Percentiles rank a stretch among this genome's conserved stretches.
phyloP scores from a whole-genome alignment of 2,888 invertebrate genomes.

The Drosophila mulleri region DNA sequence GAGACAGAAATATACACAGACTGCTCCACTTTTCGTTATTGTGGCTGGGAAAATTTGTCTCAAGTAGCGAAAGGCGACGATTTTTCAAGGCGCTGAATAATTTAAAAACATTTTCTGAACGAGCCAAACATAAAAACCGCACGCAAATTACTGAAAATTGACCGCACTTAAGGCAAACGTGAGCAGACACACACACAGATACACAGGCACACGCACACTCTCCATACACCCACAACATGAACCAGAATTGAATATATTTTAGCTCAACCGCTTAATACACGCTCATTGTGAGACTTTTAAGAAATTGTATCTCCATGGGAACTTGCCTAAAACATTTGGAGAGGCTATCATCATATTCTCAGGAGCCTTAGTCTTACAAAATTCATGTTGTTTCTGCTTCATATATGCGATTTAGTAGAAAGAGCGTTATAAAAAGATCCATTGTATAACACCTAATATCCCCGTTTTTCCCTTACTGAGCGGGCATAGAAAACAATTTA shows the following conservation, averaged over 20 bases:
- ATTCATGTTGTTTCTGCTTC: too few species aligned
- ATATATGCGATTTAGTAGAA: too few species aligned
- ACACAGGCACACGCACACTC: conserved; percentile 7
- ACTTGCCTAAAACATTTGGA: too few species aligned
- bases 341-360: too few species aligned
- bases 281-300: background rate
- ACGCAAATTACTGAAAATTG: conserved; percentile 73
- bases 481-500: conserved; percentile 64
- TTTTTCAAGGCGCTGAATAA: conserved; percentile 60
- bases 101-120: conserved; percentile 56
- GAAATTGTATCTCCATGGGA: too few species aligned
- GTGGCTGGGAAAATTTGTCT: conserved; percentile 50
- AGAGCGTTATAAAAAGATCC: too few species aligned
- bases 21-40: conserved; percentile 17
- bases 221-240: background rate
- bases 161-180: conserved; percentile 65
- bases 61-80: conserved; percentile 46
- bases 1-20: background rate
- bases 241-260: background rate
- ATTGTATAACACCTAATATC: background rate
- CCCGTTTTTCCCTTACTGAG: background rate
- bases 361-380: too few species aligned
- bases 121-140: conserved; percentile 61
- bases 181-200: conserved; percentile 10
- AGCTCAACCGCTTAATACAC: background rate